Evolutionary conservation across 1,140 invertebrate genomes (phyloP).

Genomic region (Ladona fulva): DNA sequence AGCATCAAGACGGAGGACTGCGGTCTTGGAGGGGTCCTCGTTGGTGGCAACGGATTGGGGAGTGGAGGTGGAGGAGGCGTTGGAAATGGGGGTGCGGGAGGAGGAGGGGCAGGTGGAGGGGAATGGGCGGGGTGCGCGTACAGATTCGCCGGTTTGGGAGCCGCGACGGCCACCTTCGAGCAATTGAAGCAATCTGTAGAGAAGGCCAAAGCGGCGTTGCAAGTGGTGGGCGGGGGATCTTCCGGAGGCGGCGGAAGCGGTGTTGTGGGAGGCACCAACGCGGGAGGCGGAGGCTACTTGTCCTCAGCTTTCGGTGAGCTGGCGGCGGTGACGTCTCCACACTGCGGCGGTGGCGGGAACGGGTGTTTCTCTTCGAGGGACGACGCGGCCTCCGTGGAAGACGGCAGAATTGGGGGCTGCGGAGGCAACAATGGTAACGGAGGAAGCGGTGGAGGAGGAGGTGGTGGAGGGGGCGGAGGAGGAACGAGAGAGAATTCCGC

Average conservation of each 20-base stretch:
- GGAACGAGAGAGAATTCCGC: slow-evolving; percentile 15
- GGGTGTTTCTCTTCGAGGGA: slow-evolving; percentile 27
- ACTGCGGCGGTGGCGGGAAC: slow-evolving; percentile 15
- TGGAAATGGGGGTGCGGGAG: slow-evolving; percentile 29
- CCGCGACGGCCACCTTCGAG: slow-evolving; percentile 70
- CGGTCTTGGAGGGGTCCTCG: slow-evolving; percentile 31
- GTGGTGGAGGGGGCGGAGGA: slow-evolving; percentile 22
- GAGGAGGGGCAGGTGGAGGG: slow-evolving; percentile 39
- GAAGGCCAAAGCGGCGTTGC: slow-evolving; percentile 76
- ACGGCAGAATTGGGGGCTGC: slow-evolving; percentile 16
- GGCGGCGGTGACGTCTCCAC: slow-evolving; percentile 18
- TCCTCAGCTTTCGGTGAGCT: slow-evolving; percentile 25
- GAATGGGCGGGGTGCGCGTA: slow-evolving; percentile 58
- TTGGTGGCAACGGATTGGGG: slow-evolving; percentile 43
- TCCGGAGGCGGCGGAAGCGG: slow-evolving; percentile 36
- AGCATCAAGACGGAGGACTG: slow-evolving; percentile 43
- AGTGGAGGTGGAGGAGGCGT: slow-evolving; percentile 47
- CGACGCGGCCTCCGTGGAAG: slow-evolving; percentile 18
- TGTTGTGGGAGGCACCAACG: slow-evolving; percentile 25
- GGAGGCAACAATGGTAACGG: background rate
- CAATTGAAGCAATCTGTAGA: slow-evolving; percentile 80
- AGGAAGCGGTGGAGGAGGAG: slow-evolving; percentile 16
- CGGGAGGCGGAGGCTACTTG: slow-evolving; percentile 35
- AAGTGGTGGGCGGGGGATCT: slow-evolving; percentile 39
- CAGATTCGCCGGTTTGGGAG: slow-evolving; percentile 41